These are phyloP conservation scores for Hypomecis atomaria DNA, from an alignment of 2,888 invertebrate genomes.

Conservation along the genomic window DNA sequence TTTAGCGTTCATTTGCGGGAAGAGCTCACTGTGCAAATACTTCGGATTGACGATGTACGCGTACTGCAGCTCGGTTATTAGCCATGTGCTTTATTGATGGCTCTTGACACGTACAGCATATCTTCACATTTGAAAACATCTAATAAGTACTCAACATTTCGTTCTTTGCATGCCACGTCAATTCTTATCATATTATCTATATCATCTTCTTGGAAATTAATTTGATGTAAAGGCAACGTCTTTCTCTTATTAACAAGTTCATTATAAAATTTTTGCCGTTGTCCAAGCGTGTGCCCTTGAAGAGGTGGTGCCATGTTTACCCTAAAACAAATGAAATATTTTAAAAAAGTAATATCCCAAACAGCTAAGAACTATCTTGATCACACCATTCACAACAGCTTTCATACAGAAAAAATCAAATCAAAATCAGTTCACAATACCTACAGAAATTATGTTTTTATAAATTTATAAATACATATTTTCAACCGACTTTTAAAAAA, in stretches of 20 bases:
- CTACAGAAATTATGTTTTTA: too few species aligned
- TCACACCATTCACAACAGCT: too few species aligned
- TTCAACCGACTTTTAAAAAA: too few species aligned
- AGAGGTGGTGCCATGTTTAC: constrained; percentile 58
- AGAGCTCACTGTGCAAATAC: constrained; percentile 58
- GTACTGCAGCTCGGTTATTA: constrained; percentile 64
- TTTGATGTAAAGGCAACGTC: background rate
- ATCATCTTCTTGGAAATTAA: constrained; percentile 37
- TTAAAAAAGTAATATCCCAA: background rate
- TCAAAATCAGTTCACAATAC: too few species aligned
- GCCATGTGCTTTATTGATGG: constrained; percentile 65
- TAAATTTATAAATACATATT: too few species aligned
- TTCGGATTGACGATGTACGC: constrained; percentile 67
- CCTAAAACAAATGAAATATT: background rate
- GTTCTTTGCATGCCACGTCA: constrained; percentile 55
- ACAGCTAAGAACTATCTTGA: too few species aligned
- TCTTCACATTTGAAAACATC: constrained; percentile 59
- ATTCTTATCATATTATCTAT: constrained; percentile 60
- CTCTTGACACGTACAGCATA: constrained; percentile 65
- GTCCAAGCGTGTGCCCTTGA: constrained; percentile 54
- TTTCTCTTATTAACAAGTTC: constrained; percentile 36
- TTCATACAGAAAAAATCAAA: too few species aligned
- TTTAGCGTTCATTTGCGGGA: constrained; percentile 64
- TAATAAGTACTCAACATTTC: constrained; percentile 56
- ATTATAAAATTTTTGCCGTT: constrained; percentile 49